Percentiles rank a stretch among this genome's conserved stretches.
Conservation (phyloP, 30 jellyfish, hydroid and myxozoan genomes). For the Nemopilema nomurai region DNA sequence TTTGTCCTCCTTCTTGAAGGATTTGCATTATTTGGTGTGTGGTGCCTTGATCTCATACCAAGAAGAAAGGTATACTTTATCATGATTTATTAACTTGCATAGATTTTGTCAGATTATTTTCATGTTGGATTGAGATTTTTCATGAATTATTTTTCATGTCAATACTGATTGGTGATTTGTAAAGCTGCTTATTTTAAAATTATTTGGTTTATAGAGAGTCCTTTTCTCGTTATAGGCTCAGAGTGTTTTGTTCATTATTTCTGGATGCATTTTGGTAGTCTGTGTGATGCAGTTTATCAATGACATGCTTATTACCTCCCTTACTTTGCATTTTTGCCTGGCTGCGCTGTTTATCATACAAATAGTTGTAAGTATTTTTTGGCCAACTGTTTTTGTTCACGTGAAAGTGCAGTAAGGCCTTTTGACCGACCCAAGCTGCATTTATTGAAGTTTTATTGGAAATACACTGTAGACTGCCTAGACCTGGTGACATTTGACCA, state of each 20-base stretch:
- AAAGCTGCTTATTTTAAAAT: no score
- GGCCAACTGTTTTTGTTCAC: no score
- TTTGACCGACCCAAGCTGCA: no score
- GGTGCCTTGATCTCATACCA: conserved; percentile 73
- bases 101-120: no score
- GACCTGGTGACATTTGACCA: no score
- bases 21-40: conserved; percentile 92
- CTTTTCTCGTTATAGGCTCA: conserved; percentile 56
- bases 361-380: conserved; percentile 52
- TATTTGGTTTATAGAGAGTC: background rate
- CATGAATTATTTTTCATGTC: no score
- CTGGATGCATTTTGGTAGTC: conserved; percentile 68
- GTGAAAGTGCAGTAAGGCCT: no score
- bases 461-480: no score
- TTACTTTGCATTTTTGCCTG: conserved; percentile 81
- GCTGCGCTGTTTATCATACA: conserved; percentile 71
- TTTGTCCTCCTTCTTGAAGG: conserved; percentile 84
- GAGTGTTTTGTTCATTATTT: conserved; percentile 34
- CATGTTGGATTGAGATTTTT: no score
- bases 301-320: conserved; percentile 83
- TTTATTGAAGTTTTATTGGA: no score
- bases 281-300: conserved; percentile 84
- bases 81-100: no score
- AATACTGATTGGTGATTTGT: no score
- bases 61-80: conserved; percentile 67